Conservation (phyloP, 2,888 invertebrate species). For the Eugnorisma glareosa region DNA sequence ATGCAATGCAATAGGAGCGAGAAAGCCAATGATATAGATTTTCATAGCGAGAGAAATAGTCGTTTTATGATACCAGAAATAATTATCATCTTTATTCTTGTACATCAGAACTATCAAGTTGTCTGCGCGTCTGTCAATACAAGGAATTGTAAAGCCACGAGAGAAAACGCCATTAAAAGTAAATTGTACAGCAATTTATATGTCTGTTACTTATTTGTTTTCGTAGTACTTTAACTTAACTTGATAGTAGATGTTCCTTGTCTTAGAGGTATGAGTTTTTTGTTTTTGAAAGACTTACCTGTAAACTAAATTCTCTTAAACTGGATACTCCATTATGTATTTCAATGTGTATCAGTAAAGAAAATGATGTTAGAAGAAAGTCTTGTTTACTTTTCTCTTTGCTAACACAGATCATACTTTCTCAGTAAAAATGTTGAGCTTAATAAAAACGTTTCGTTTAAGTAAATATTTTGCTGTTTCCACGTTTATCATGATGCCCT, state of each 20-base stretch:
- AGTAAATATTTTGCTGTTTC: slow-evolving; percentile 58
- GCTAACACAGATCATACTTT: slow-evolving; percentile 31
- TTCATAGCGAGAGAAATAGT: slow-evolving; percentile 18
- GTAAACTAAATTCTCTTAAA: not conserved
- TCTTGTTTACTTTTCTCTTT: slow-evolving; percentile 20
- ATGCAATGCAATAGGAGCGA: not conserved
- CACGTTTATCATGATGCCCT: slow-evolving; percentile 47
- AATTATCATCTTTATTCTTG: slow-evolving; percentile 20
- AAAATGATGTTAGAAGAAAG: slow-evolving; percentile 16
- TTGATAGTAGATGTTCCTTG: not conserved
- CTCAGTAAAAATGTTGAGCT: slow-evolving; percentile 44
- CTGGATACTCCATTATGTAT: not conserved
- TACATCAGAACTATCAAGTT: slow-evolving; percentile 24
- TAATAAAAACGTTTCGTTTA: slow-evolving; percentile 43
- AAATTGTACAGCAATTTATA: slow-evolving; percentile 46
- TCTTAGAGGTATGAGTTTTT: not conserved
- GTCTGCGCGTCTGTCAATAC: slow-evolving; percentile 39
- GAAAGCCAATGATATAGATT: not conserved
- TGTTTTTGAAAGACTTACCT: not conserved
- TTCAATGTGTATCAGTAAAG: not conserved
- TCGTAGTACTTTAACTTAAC: slow-evolving; percentile 9
- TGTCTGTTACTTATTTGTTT: slow-evolving; percentile 24
- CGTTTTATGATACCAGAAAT: slow-evolving; percentile 25
- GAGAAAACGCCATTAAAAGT: slow-evolving; percentile 46
- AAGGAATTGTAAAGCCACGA: slow-evolving; percentile 24